Evolutionary conservation across 2,797 vertebrate species (phyloP), one percentile per base, ranked within the genome.

Genomic region (Orientallactaga sibirica): DNA sequence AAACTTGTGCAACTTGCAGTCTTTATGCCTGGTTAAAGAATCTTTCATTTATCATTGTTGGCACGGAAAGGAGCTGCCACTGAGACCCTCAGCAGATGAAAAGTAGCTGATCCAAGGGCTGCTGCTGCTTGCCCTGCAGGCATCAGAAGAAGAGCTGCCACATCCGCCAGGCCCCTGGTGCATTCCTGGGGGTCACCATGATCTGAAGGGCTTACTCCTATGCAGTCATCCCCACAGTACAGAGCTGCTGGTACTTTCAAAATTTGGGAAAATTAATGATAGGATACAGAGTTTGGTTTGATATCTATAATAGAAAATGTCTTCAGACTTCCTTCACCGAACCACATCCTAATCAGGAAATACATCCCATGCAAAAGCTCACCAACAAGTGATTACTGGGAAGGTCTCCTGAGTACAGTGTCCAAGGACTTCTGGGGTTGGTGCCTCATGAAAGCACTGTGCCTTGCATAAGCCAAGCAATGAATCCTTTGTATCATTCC

Each of bases 61-160:
- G 90, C 88, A 94, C 94, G 82, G 86, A 93, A 84, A 96, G 70
- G 80, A 92, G 43, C 86, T 97, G 81, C 90, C 61, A 86, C 96
- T 94, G 96, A 94, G 87, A 89, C 68, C 78, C 79, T 90, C 81
- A 95, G 52, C n/a, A 1, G 93, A 93, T 93, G 29, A 93, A 88
- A 90, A 86, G 88, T 70, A 66, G 55, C 67, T 92, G 92, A 91
- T 95, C 86, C 81, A n/a, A 93, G 75, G 58, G 77, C 88, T 83
- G 81, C 95, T 87, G 95, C 94, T 92, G 94, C 91, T 92, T 92
- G 29, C 93, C 84, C 92, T 67, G 86, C 94, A 88, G 96, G 87
- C 91, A 95, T 96, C 96, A 95, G 75, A 95, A 71, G 78, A 82
- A 80, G 43, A 88, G 11, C 58, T 52, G 78, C 67, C 62, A 24